Conservation (phyloP, 2,797 vertebrate genomes). For the Cuniculus paca region DNA sequence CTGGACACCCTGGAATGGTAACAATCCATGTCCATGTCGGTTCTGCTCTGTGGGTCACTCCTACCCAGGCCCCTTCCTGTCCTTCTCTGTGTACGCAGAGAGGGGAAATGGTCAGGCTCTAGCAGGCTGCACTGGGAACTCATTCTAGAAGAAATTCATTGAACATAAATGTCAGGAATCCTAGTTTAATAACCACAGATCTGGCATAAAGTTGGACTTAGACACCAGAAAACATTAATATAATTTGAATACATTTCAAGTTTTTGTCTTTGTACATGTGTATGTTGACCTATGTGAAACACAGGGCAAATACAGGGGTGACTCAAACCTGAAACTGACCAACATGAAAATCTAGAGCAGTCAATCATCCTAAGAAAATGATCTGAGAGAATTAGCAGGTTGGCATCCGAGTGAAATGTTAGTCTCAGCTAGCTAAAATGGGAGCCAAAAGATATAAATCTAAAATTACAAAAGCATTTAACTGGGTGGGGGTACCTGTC, state of each 20-base stretch:
- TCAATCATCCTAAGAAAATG: background rate
- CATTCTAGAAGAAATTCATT: background rate
- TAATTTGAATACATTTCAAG: slow-evolving; percentile 14
- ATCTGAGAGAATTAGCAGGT: background rate
- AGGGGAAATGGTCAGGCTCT: background rate
- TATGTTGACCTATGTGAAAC: background rate
- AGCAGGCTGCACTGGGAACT: background rate
- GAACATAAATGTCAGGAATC: background rate
- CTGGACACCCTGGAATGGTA: background rate
- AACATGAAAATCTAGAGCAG: background rate
- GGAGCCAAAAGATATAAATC: background rate
- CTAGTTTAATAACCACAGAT: background rate
- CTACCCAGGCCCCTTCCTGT: background rate
- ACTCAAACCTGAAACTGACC: background rate
- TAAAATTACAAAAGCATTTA: background rate
- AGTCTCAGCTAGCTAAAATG: background rate
- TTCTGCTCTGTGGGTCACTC: background rate
- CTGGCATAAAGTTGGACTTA: background rate
- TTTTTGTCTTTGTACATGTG: background rate
- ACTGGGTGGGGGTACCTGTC: slow-evolving; percentile 84
- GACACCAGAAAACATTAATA: background rate
- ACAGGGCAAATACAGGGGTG: background rate
- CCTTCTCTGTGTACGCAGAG: background rate
- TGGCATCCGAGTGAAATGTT: background rate
- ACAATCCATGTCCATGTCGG: accelerated